These are phyloP conservation scores for Melinaea menophilus DNA, from an alignment of 2,888 invertebrate species.

Conservation along the genomic window DNA sequence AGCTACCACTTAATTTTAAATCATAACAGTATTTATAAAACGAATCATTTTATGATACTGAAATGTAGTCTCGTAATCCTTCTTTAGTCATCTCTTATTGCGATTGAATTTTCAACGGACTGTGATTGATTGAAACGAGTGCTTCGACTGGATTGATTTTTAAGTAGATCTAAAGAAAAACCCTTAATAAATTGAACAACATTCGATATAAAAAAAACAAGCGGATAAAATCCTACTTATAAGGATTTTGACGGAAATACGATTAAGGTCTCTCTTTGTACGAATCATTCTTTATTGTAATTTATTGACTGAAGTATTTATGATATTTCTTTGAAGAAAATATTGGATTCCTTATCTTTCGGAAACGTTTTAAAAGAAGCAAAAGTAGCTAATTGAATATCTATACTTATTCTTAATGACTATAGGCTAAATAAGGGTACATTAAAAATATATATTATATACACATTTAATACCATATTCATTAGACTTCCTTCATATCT, in stretches of 20 bases:
- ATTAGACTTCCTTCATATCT: too few species aligned
- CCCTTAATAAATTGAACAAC: conserved; percentile 63
- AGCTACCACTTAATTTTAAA: conserved; percentile 14
- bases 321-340: conserved; percentile 27
- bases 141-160: conserved; percentile 61
- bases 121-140: conserved; percentile 72
- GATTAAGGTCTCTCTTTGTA: conserved; percentile 45
- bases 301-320: conserved; percentile 30
- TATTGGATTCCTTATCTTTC: conserved; percentile 7
- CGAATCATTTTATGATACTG: conserved; percentile 46
- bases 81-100: conserved; percentile 65
- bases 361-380: neutral
- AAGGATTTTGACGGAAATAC: conserved; percentile 52
- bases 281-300: conserved; percentile 31
- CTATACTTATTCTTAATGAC: neutral
- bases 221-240: conserved; percentile 57
- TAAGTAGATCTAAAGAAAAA: conserved; percentile 66
- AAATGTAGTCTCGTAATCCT: conserved; percentile 69
- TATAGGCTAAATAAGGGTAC: neutral
- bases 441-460: too few species aligned
- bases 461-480: too few species aligned
- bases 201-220: conserved; percentile 61
- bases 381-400: neutral
- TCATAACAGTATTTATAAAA: conserved; percentile 31
- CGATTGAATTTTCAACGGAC: conserved; percentile 70